phyloP scores from a whole-genome alignment of 2,113 vertebrate genomes.

The Thalassarche chlororhynchos region DNA sequence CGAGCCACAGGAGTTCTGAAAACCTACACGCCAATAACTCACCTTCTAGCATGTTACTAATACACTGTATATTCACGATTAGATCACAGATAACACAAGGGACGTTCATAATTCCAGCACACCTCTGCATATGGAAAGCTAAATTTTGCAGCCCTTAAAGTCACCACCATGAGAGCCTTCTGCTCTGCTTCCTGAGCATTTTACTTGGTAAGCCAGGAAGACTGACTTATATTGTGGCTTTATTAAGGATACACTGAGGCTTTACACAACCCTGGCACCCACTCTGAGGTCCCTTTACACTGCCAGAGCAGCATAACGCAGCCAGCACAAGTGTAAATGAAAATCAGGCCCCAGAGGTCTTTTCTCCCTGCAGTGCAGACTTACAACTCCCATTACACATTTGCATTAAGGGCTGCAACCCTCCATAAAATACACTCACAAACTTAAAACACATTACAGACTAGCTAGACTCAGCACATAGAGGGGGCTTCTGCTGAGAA shows the following conservation, averaged over 20 bases:
- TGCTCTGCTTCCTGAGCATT: not conserved
- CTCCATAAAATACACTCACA: slow-evolving; percentile 41
- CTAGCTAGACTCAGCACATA: slow-evolving; percentile 6
- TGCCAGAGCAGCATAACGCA: not conserved
- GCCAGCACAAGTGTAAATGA: slow-evolving; percentile 10
- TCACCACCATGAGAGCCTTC: not conserved
- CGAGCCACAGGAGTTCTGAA: slow-evolving; percentile 1
- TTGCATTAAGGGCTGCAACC: slow-evolving; percentile 49
- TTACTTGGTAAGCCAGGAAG: not conserved
- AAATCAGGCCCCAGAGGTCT: slow-evolving; percentile 50
- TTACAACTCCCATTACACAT: slow-evolving; percentile 44
- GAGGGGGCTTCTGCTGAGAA: slow-evolving; percentile 1
- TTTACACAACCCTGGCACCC: slow-evolving; percentile 29
- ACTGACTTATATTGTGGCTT: not conserved
- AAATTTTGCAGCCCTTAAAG: slow-evolving; percentile 28
- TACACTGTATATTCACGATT: not conserved
- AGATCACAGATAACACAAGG: not conserved
- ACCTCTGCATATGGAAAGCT: not conserved
- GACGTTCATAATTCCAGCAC: not conserved
- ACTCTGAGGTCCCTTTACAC: slow-evolving; percentile 13
- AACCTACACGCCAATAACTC: not conserved
- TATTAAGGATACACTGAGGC: not conserved
- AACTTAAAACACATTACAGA: slow-evolving; percentile 42
- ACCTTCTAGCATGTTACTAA: not conserved
- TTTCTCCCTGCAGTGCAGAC: slow-evolving; percentile 25